Evolutionary conservation across 2,797 vertebrate species (phyloP).

Genomic region (Hemitrygon akajei): DNA sequence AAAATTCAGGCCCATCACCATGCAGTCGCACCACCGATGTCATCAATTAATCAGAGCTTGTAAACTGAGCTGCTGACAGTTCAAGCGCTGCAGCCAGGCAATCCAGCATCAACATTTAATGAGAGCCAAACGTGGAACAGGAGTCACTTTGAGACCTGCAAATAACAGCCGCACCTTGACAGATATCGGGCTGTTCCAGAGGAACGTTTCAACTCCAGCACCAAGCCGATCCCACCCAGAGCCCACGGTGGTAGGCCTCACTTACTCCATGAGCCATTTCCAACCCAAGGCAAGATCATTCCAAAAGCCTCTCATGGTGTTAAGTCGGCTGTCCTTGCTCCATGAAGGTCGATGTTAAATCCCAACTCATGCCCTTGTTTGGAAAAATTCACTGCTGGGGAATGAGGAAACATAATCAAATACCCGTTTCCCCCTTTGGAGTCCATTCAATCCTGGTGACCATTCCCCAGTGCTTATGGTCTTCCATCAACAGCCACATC

Average conservation of each 20-base stretch:
- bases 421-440: not conserved
- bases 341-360: not conserved
- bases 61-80: not conserved
- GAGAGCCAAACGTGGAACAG: not conserved
- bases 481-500: not conserved
- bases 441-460: not conserved
- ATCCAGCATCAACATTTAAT: conserved; percentile 30
- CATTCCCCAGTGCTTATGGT: too few species aligned
- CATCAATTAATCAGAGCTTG: conserved; percentile 23
- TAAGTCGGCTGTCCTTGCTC: not conserved
- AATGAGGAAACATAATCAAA: not conserved
- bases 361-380: not conserved
- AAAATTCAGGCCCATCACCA: too few species aligned
- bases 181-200: not conserved
- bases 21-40: not conserved
- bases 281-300: not conserved
- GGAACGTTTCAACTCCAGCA: not conserved
- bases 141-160: not conserved
- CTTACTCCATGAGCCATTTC: not conserved
- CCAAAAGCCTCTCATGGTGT: too few species aligned
- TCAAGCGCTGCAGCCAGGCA: not conserved
- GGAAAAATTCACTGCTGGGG: not conserved
- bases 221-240: too few species aligned
- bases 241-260: too few species aligned
- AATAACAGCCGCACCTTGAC: not conserved